A percentile compares a stretch with the other conserved stretches of the same genome.
Evolutionary conservation across 2,888 invertebrate species (phyloP).

Genomic region (Parnassius mnemosyne): DNA sequence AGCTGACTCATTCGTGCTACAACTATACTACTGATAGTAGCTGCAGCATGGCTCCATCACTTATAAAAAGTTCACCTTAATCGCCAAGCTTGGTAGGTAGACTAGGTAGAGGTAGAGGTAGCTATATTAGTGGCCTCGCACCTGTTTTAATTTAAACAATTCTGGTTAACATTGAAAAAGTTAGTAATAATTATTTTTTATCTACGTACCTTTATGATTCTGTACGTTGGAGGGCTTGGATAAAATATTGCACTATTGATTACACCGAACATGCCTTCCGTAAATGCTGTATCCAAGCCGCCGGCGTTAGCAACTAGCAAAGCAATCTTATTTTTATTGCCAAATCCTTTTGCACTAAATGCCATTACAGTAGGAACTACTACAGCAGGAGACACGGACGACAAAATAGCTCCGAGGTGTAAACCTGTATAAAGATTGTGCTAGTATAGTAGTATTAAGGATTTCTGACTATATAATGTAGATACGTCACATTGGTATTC

Average conservation of each 20-base stretch:
- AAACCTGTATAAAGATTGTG: constrained; percentile 70
- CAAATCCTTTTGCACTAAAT: constrained; percentile 89
- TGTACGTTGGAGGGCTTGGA: constrained; percentile 82
- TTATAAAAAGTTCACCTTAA: too few species aligned
- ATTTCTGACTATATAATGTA: too few species aligned
- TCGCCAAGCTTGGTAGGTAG: too few species aligned
- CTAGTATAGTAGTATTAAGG: neutral
- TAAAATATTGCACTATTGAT: constrained; percentile 93
- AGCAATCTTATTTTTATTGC: constrained; percentile 94
- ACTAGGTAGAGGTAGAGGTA: too few species aligned
- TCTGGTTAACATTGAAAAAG: too few species aligned
- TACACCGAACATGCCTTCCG: constrained; percentile 95
- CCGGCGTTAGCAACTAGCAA: constrained; percentile 96
- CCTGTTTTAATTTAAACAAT: too few species aligned
- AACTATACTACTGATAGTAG: too few species aligned
- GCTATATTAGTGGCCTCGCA: too few species aligned
- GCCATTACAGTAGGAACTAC: constrained; percentile 94
- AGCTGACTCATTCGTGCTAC: too few species aligned
- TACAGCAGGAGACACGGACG: constrained; percentile 97
- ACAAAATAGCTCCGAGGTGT: constrained; percentile 90
- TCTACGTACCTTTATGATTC: constrained; percentile 59
- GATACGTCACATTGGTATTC: too few species aligned
- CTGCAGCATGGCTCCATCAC: too few species aligned
- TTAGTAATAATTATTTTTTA: neutral
- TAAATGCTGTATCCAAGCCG: constrained; percentile 96